phyloP scores from a whole-genome alignment of 2,113 vertebrate genomes.

The Pipra filicauda region DNA sequence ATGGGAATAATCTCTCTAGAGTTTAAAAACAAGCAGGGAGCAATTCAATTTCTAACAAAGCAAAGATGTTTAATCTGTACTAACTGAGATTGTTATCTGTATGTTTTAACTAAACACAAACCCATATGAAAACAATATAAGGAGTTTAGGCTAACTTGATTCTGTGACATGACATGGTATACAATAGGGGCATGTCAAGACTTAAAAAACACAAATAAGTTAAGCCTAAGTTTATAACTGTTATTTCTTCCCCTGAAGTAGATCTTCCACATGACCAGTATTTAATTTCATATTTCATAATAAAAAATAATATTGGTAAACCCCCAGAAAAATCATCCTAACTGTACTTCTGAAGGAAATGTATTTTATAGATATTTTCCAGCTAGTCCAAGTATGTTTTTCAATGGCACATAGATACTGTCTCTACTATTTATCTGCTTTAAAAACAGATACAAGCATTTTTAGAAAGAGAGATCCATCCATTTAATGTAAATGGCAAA shows the following conservation, averaged over 20 bases:
- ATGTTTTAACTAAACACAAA: background rate
- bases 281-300: background rate
- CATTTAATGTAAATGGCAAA: background rate
- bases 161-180: fast-evolving
- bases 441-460: background rate
- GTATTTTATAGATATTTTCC: background rate
- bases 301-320: background rate
- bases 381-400: background rate
- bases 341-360: background rate
- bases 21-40: background rate
- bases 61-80: background rate
- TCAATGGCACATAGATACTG: background rate
- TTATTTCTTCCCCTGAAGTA: background rate
- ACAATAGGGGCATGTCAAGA: background rate
- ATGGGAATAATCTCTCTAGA: background rate
- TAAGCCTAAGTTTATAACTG: background rate
- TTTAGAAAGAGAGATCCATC: background rate
- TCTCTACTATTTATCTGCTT: background rate
- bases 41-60: background rate
- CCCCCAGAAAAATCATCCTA: background rate
- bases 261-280: background rate
- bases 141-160: background rate
- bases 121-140: background rate
- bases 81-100: background rate
- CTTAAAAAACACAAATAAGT: background rate